Evolutionary conservation across 1,140 invertebrate genomes (phyloP).

Genomic region (Daktulosphaira vitifoliae): DNA sequence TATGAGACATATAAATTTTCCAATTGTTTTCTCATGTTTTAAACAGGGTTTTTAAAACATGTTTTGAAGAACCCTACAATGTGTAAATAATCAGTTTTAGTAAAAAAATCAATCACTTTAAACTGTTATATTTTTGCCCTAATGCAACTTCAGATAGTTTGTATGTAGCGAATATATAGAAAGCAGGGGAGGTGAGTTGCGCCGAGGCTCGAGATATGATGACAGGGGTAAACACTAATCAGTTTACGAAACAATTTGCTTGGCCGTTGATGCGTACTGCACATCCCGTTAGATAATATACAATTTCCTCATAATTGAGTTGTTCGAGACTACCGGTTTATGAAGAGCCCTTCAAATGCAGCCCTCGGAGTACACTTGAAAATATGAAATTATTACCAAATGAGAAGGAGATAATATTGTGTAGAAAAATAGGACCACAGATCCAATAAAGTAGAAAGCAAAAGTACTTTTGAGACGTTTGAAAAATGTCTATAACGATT

Average conservation of each 20-base stretch:
- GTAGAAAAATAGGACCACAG: not conserved
- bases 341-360: constrained; percentile 32
- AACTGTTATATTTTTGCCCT: constrained; percentile 6
- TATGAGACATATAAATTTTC: no score
- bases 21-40: no score
- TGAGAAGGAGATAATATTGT: not conserved
- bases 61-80: no score
- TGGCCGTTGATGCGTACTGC: constrained; percentile 28
- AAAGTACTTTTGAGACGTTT: not conserved
- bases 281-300: constrained; percentile 32
- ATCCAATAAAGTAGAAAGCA: not conserved
- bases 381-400: constrained; percentile 29
- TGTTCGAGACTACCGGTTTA: constrained; percentile 33
- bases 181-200: not conserved
- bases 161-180: not conserved
- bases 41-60: no score
- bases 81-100: no score
- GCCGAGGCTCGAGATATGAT: no score
- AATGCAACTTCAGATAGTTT: not conserved
- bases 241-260: constrained; percentile 34
- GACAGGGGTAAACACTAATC: constrained; percentile 23
- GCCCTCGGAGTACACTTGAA: constrained; percentile 29
- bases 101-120: constrained; percentile 29
- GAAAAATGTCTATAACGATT: not conserved
- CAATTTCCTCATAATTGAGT: constrained; percentile 34